These are phyloP conservation scores for Pterocles gutturalis DNA, from an alignment of 2,113 vertebrate genomes.

Conservation along the genomic window DNA sequence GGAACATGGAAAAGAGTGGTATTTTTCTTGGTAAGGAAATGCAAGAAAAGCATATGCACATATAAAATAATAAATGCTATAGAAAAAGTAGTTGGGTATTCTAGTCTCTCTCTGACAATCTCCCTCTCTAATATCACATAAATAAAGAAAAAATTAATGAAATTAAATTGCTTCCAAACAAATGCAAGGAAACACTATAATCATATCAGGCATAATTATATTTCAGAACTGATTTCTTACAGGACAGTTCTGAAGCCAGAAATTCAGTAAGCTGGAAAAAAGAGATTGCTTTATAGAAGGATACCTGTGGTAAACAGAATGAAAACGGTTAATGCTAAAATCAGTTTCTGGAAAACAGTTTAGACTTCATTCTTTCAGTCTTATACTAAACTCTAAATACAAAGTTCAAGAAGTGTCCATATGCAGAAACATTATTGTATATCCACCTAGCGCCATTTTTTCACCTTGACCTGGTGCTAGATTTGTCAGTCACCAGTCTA, in stretches of 20 bases:
- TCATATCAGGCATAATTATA: not conserved
- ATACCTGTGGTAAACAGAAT: not conserved
- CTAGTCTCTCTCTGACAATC: not conserved
- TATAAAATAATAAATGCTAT: not conserved
- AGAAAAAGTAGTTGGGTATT: not conserved
- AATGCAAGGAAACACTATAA: not conserved
- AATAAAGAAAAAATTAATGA: not conserved
- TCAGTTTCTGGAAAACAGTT: not conserved
- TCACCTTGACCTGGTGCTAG: not conserved
- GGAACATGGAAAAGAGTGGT: not conserved
- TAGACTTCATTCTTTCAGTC: not conserved
- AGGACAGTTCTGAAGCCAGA: not conserved
- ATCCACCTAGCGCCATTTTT: not conserved
- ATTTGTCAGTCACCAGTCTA: not conserved
- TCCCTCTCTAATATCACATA: not conserved
- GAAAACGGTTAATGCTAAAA: not conserved
- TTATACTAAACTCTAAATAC: not conserved
- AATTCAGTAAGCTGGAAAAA: not conserved
- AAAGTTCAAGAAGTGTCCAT: not conserved
- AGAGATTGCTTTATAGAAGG: not conserved
- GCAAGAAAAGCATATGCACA: accelerated
- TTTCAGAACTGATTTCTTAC: not conserved
- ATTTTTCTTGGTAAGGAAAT: not conserved
- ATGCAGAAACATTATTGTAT: not conserved
- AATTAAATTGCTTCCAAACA: not conserved